A percentile compares a stretch with the other conserved stretches of the same genome.
phyloP scores from a whole-genome alignment of 2,888 invertebrate genomes.

The Phyllotreta striolata region DNA sequence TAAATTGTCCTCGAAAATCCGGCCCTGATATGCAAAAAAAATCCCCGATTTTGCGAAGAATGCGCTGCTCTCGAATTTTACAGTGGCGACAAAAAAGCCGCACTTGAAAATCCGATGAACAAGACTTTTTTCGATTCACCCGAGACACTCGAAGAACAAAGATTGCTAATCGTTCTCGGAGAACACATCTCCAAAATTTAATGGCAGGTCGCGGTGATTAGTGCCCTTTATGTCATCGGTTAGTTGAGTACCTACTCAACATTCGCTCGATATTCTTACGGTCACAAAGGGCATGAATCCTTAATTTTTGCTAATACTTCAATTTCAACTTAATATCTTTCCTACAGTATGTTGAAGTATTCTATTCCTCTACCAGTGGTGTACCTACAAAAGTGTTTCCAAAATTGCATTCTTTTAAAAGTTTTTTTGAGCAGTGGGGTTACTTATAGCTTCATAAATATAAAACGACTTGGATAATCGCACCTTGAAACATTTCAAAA shows the following conservation, averaged over 20 bases:
- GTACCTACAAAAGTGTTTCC: too few species aligned
- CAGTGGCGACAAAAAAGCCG: conserved; percentile 27
- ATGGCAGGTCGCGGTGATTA: conserved; percentile 40
- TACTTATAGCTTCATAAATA: too few species aligned
- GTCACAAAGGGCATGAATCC: conserved; percentile 51
- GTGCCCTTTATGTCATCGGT: conserved; percentile 30
- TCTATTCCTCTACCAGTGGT: conserved; percentile 1
- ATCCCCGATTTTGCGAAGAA: conserved; percentile 17
- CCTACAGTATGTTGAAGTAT: conserved; percentile 48
- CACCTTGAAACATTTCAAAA: too few species aligned
- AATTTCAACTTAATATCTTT: conserved; percentile 57
- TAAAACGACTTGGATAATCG: too few species aligned
- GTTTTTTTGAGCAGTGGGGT: too few species aligned
- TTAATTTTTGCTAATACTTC: conserved; percentile 54
- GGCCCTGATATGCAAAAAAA: conserved; percentile 13
- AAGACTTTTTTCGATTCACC: conserved; percentile 32
- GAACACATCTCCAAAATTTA: conserved; percentile 37
- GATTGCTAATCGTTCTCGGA: conserved; percentile 38
- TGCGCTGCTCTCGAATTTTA: conserved; percentile 12
- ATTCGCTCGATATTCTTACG: conserved; percentile 49
- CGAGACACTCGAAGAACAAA: conserved; percentile 36
- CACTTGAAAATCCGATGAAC: conserved; percentile 33
- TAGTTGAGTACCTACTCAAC: conserved; percentile 51
- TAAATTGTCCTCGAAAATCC: conserved; percentile 5
- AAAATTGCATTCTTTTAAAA: too few species aligned